These are phyloP conservation scores for Forbesichthys agassizii DNA, from an alignment of 2,113 vertebrate species.

Conservation along the genomic window DNA sequence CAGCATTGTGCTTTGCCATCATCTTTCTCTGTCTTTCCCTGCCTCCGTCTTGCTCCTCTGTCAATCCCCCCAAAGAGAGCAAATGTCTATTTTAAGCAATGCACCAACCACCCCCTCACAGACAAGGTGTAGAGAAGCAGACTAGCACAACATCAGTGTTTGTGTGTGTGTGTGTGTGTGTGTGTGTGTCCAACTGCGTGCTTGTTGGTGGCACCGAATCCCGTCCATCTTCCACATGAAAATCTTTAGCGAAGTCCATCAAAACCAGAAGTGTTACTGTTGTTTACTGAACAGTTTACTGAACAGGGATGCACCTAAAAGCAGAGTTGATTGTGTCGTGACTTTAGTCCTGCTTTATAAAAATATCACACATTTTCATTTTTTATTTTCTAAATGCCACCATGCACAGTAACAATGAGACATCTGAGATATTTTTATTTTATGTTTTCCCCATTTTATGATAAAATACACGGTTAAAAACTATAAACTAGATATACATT, in stretches of 20 bases:
- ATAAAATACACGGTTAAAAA: not conserved
- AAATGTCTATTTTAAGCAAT: constrained; percentile 78
- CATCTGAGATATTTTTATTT: not conserved
- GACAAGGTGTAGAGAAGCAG: constrained; percentile 52
- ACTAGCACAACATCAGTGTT: constrained; percentile 63
- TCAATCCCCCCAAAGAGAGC: constrained; percentile 67
- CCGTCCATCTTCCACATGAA: not conserved
- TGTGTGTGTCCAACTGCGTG: not conserved
- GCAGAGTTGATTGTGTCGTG: not conserved
- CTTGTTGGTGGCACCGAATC: not conserved
- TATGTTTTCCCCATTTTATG: not conserved
- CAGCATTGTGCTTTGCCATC: constrained; percentile 13
- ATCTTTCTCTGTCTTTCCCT: constrained; percentile 50
- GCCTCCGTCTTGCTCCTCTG: constrained; percentile 60
- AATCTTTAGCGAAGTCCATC: constrained; percentile 35
- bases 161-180: constrained; percentile 35
- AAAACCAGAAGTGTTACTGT: constrained; percentile 35
- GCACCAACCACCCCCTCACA: constrained; percentile 72
- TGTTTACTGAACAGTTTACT: constrained; percentile 31
- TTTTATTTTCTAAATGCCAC: not conserved
- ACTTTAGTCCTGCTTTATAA: not conserved
- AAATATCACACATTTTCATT: not conserved
- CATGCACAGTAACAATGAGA: not conserved
- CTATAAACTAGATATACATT: no score
- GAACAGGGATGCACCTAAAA: constrained; percentile 28